A percentile compares a stretch with the other conserved stretches of the same genome.
These are phyloP conservation scores for Ormia ochracea DNA, from an alignment of 2,888 invertebrate species.

Conservation along the genomic window DNA sequence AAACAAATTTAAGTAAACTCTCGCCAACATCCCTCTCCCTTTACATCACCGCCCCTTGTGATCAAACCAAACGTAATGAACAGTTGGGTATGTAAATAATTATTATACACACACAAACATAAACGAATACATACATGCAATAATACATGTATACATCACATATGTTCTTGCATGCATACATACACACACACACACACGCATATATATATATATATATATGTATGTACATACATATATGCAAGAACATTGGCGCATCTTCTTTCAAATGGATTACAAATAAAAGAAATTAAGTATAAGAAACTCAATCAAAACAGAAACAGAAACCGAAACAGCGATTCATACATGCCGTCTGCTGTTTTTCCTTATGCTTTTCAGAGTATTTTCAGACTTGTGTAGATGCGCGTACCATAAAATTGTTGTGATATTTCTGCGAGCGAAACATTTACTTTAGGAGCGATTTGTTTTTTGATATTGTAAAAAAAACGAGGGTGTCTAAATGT, in stretches of 20 bases:
- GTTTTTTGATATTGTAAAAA: constrained; percentile 24
- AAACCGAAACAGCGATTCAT: constrained; percentile 3
- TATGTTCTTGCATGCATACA: too few relatives aligned
- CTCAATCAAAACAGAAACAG: constrained; percentile 30
- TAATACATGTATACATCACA: too few relatives aligned
- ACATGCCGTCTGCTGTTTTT: constrained; percentile 12
- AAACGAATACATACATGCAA: neutral
- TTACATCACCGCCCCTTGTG: neutral
- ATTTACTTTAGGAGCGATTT: constrained; percentile 18
- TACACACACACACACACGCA: neutral
- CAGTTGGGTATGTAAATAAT: neutral
- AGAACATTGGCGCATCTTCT: constrained; percentile 50
- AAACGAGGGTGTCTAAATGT: constrained; percentile 55
- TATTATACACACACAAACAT: neutral
- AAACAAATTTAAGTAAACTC: constrained; percentile 26
- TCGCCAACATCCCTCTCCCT: constrained; percentile 23
- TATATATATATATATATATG: neutral
- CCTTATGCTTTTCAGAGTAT: constrained; percentile 17
- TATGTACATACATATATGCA: constrained; percentile 2
- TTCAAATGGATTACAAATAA: constrained; percentile 48
- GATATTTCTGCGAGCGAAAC: constrained; percentile 48
- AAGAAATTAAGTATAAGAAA: constrained; percentile 8
- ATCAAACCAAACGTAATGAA: neutral
- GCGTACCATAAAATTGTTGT: constrained; percentile 29
- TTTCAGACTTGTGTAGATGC: constrained; percentile 25